These are phyloP conservation scores for Tetraneura akinire DNA, from an alignment of 1,140 invertebrate genomes.

Conservation along the genomic window DNA sequence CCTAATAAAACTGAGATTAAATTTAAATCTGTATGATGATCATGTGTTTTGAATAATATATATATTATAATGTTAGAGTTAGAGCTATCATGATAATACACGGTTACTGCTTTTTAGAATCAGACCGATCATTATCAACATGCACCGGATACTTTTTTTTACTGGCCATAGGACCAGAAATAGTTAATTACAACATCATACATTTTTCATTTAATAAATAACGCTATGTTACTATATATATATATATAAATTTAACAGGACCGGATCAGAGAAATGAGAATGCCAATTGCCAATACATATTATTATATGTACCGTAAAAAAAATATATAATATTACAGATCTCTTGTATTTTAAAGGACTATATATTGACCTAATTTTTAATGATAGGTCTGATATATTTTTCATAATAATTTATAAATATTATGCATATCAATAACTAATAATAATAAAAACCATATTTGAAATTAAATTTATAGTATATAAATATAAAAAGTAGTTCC, in stretches of 20 bases:
- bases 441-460: too few relatives aligned
- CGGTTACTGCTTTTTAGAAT: slow-evolving; percentile 24
- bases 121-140: slow-evolving; percentile 37
- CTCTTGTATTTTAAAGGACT: neutral
- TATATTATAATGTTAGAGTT: neutral
- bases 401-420: too few relatives aligned
- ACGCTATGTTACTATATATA: neutral
- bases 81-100: neutral
- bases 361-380: neutral
- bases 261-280: neutral
- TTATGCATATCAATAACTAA: too few relatives aligned
- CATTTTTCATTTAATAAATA: slow-evolving; percentile 11
- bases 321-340: neutral
- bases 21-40: slow-evolving; percentile 30
- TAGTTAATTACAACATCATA: slow-evolving; percentile 4
- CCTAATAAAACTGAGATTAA: neutral
- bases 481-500: too few relatives aligned
- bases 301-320: too few relatives aligned
- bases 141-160: slow-evolving; percentile 13
- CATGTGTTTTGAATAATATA: neutral
- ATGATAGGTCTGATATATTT: neutral
- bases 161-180: neutral
- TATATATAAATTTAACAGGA: neutral
- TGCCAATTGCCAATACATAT: neutral
- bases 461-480: too few relatives aligned